Base-by-base conservation (phyloP, 92 coral and sea anemone genomes). In the Umimayanthus chanpuru region DNA sequence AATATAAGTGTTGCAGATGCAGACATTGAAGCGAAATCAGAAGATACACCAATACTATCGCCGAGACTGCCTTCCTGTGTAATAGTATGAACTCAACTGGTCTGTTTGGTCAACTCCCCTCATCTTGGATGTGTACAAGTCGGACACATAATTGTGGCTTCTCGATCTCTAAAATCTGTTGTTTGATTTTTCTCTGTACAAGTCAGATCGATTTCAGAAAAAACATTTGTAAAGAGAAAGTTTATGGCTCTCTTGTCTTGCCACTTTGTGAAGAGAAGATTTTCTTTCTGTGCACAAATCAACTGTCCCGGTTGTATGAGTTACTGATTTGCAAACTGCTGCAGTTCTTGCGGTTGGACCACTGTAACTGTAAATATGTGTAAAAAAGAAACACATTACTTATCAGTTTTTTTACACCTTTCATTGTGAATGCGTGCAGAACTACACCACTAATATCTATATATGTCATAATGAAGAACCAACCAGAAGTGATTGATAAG, bases 261-360 rank as follows among this genome's bases (percentile, higher is more conserved):
- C 89, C 89, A 86, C 41, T 76, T 75, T 30, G 84, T 86, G 50
- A 12, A 76, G 43, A 86, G 30, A 6, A 76, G 43, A 41, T 86
- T 86, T 66, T 55, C 56, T 76, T 15, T 76, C 56, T 76, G 80
- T 38, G 29, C 80, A 76, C 16, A 16, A 76, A 76, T 76, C 53
- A 76, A 76, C 4, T 76, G 11, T 76, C 56, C 55, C 68, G 67
- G 64, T 53, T 81, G 25, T 76, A 18, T 41, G 50, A 93, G 86
- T 73, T 91, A 91, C 29, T 83, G 74, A 36, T 88, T 86, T 20
- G 96, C 72, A 61, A 88, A 67, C 49, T 68, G 79, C 32, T 91
- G 93, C 55, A 93, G 84, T 43, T 80, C 91, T 91, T 89, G 61
- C 86, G 66, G 86, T 91, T 89, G 11, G 72, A 29, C 29, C 91